A percentile compares a stretch with the other conserved stretches of the same genome.
phyloP scores from a whole-genome alignment of 1,140 invertebrate species.

The Spodoptera litura region DNA sequence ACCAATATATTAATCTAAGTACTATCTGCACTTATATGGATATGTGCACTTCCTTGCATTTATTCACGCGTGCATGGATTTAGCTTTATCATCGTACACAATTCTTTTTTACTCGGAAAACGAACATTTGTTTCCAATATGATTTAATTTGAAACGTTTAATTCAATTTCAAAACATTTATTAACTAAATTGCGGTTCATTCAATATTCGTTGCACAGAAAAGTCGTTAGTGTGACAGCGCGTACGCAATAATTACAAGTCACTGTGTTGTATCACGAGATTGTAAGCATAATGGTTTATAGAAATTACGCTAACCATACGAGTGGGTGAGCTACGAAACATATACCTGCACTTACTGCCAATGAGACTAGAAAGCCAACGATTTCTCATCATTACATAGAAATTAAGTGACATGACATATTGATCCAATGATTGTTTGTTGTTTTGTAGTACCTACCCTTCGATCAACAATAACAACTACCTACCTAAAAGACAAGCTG shows the following conservation, averaged over 20 bases:
- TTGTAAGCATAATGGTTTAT: constrained; percentile 36
- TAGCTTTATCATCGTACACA: too few species aligned
- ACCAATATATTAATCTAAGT: too few species aligned
- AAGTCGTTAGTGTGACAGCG: neutral
- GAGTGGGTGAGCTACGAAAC: constrained; percentile 11
- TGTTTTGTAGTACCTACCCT: neutral
- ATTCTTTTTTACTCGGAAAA: too few species aligned
- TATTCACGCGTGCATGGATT: too few species aligned
- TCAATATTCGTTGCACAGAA: constrained; percentile 9
- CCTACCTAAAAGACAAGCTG: too few species aligned
- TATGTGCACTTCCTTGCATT: too few species aligned
- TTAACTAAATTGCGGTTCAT: neutral
- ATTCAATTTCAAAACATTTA: neutral
- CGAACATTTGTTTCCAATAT: neutral
- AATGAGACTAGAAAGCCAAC: constrained; percentile 60
- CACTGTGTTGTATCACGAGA: constrained; percentile 33
- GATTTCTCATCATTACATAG: constrained; percentile 58
- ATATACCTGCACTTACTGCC: constrained; percentile 15
- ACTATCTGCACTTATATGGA: too few species aligned
- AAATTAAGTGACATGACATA: constrained; percentile 51
- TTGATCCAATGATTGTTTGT: constrained; percentile 3
- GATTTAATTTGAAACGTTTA: neutral
- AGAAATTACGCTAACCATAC: constrained; percentile 39
- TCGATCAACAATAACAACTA: too few species aligned
- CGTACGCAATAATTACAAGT: constrained; percentile 35